phyloP scores from a whole-genome alignment of 2,888 invertebrate genomes.

The Dolomedes plantarius region DNA sequence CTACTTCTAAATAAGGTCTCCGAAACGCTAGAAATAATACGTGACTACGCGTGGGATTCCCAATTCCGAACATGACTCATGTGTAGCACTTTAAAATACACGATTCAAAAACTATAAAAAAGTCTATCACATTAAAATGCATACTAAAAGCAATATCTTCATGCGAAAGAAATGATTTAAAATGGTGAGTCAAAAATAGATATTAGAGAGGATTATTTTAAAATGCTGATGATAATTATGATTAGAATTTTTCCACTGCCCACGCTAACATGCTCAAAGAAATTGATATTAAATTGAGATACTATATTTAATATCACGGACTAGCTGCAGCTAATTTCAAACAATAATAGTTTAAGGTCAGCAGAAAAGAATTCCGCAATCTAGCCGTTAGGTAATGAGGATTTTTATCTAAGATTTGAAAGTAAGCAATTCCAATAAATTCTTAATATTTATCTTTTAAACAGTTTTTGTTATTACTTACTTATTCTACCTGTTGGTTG shows the following conservation, averaged over 20 bases:
- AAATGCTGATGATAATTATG: not conserved
- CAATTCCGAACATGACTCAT: constrained; percentile 23
- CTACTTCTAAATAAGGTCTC: constrained; percentile 27
- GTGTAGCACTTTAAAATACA: not conserved
- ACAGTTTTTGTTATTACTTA: too few species aligned
- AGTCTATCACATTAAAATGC: not conserved
- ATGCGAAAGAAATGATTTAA: not conserved
- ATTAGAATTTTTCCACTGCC: not conserved
- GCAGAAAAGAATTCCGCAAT: too few species aligned
- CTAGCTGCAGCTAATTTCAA: too few species aligned
- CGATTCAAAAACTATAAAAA: not conserved
- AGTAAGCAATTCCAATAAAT: too few species aligned
- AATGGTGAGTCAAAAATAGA: not conserved
- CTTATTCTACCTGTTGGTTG: too few species aligned
- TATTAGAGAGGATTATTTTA: not conserved
- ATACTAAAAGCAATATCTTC: not conserved
- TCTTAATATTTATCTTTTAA: too few species aligned
- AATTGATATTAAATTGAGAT: not conserved
- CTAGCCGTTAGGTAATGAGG: too few species aligned
- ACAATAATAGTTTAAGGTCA: too few species aligned
- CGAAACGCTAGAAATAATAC: constrained; percentile 15
- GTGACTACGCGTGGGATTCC: constrained; percentile 40
- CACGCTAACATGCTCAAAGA: not conserved
- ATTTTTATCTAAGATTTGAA: too few species aligned
- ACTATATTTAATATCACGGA: not conserved